Conservation (phyloP, 2,888 invertebrate genomes). For the Phaonia tiefii region DNA sequence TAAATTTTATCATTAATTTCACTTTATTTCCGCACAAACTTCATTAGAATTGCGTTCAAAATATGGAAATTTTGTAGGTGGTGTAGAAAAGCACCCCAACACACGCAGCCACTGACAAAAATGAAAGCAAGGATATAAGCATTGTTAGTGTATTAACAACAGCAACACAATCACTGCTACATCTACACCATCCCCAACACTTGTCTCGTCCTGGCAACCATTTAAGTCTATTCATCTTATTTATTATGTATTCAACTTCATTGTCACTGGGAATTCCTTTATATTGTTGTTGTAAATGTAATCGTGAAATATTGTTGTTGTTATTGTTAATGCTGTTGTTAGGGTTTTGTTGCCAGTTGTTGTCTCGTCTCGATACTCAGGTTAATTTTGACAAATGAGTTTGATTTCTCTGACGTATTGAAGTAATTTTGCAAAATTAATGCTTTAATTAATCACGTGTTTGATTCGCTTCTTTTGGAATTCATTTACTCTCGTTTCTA, state of each 20-base stretch:
- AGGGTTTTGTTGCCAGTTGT: constrained; percentile 22
- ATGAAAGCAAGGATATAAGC: neutral
- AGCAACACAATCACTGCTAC: neutral
- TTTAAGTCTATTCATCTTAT: neutral
- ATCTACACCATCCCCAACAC: neutral
- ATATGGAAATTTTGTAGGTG: neutral
- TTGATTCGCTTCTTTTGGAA: constrained; percentile 13
- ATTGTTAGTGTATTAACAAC: no score
- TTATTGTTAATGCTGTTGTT: constrained; percentile 10
- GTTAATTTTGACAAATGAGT: constrained; percentile 80
- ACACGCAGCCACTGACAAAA: neutral
- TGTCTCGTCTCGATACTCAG: constrained; percentile 65
- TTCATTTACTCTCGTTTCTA: neutral
- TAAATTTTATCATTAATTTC: constrained; percentile 59
- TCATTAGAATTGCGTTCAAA: constrained; percentile 23
- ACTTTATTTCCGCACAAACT: constrained; percentile 48
- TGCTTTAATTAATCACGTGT: constrained; percentile 77
- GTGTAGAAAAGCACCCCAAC: neutral
- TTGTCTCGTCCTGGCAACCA: neutral
- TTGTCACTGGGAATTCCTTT: constrained; percentile 48
- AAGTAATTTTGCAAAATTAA: constrained; percentile 79
- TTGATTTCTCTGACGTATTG: constrained; percentile 79
- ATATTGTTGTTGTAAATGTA: constrained; percentile 3
- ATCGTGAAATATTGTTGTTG: constrained; percentile 12
- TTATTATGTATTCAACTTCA: constrained; percentile 53